phyloP scores from a whole-genome alignment of 2,113 vertebrate species.

The Rhinoderma darwinii region DNA sequence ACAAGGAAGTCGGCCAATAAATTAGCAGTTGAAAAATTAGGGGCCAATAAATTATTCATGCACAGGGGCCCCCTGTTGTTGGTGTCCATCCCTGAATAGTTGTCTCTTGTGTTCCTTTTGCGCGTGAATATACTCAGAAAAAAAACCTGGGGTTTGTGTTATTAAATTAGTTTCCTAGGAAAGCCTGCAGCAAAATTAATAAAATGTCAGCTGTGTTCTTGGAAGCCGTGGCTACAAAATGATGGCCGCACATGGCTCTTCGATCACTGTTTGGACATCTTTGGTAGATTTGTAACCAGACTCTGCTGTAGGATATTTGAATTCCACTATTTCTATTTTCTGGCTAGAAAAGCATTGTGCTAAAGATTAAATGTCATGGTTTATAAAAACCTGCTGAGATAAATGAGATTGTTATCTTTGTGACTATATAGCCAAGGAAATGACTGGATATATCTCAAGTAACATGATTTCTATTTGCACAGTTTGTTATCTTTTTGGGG shows the following conservation, averaged over 20 bases:
- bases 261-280: background rate
- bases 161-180: background rate
- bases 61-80: too few relatives aligned
- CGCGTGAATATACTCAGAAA: background rate
- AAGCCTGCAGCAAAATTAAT: background rate
- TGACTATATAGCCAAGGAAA: background rate
- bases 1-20: too few relatives aligned
- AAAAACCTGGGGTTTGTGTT: background rate
- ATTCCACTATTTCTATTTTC: background rate
- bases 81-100: background rate
- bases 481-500: background rate
- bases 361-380: background rate
- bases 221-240: background rate
- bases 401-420: background rate
- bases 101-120: background rate
- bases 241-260: background rate
- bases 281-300: background rate
- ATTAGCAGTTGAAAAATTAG: too few relatives aligned
- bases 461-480: background rate
- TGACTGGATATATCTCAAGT: background rate
- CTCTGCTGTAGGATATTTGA: constrained; percentile 4
- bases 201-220: background rate
- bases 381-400: constrained; percentile 11
- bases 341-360: background rate
- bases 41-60: too few relatives aligned